Evolutionary conservation across 2,113 vertebrate genomes (phyloP), one percentile per base, ranked within the genome.

Genomic region (Beaufortia kweichowensis): DNA sequence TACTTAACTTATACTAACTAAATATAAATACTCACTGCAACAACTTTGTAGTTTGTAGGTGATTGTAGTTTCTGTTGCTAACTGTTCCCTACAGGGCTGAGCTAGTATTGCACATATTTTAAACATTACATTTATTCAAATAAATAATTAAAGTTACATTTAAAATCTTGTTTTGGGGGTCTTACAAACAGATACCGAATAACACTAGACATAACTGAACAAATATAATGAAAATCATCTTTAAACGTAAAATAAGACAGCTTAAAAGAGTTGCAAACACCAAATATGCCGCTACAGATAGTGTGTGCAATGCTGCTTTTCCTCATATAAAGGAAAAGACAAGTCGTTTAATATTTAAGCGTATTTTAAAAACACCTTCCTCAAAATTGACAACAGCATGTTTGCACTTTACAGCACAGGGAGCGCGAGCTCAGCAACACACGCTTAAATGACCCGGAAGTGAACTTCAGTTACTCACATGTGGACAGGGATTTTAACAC

Each of bases 401-500:
- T 35, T 1, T 55, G n/a, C n/a, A n/a, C 9, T 11, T 46, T 57
- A 23, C 48, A 50, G 10, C 48, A 26, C 41, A 26, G 43, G 15
- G 65, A 46, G 1, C 81, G 84, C 89, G 88, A 88, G 79, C 19
- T 75, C 19, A 33, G 84, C 84, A 79, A 84, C 85, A 2, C 67
- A 43, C 14, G 21, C 61, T 17, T 10, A 39, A 14, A 24, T 57
- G 86, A 90, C 87, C 91, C 92, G 92, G 92, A 93, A 91, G 82
- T 39, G 85, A 2, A 78, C 35, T 2, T 35, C 53, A 59, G 31
- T 70, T 71, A 26, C 86, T 83, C 90, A 92, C 92, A 90, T 91
- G 92, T 92, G 91, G 84, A 91, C 85, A 82, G 82, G 78, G 82
- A 76, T 86, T 87, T 87, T 90, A 90, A 87, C 57, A 82, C 67